Evolutionary conservation across 2,113 vertebrate genomes (phyloP), one percentile per base, ranked within the genome.

Genomic region (Sylvia atricapilla): DNA sequence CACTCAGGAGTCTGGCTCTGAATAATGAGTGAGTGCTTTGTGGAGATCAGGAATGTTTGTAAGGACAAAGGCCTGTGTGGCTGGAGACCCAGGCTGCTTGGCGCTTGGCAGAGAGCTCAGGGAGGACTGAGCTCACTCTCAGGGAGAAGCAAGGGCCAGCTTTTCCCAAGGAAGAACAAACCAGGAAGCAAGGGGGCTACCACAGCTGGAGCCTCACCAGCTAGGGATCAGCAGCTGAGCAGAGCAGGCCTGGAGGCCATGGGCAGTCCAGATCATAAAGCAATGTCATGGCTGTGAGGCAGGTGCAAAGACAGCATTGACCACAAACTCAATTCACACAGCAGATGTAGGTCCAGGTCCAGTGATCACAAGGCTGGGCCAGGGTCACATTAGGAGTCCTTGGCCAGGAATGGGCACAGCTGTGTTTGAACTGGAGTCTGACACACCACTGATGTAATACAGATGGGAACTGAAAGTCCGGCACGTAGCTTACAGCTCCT

Each of bases 11-110:
- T 33, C 62, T 75, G 47, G 7, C 4, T 25, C 22, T 64, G 46
- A 83, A 37, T 52, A 58, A 86, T 1, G 1, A 21, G 8, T 15
- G 19, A 64, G 28, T 28, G 19, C 17, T 39, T 43, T 39, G 44
- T 27, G 44, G 30, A 59, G 7, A 55, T 64, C 23, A 9, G 55
- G 53, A 76, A 66, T 25, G 24, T 79, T 62, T 58, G 11, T 72
- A 37, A 52, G 25, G n/a, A 70, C 3, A 23, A 39, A 5, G 20
- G 12, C 10, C 55, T 28, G 9, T 1, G 2, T 58, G 64, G 37
- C 16, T 1, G 1, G 28, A 74, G 31, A 9, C 9, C 0, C n/a
- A 0, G 22, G 30, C 14, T 86, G 11, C 72, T 59, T 0, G 0
- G 25, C 50, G 17, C 49, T 47, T 3, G 1, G 15, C 43, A 79